Evolutionary conservation across 1,140 invertebrate species (phyloP).

Genomic region (Penaeus vannamei): DNA sequence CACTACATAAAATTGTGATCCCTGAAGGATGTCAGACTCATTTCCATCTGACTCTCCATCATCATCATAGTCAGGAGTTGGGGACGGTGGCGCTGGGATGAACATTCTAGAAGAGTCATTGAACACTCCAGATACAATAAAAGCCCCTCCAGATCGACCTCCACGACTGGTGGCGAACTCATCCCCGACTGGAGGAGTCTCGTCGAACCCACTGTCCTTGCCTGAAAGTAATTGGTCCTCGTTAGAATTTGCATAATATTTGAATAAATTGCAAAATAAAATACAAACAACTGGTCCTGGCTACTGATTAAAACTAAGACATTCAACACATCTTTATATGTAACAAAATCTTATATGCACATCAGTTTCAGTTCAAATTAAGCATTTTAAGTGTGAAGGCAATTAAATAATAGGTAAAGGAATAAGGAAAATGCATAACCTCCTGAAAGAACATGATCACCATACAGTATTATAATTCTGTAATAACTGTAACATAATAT

Average conservation of each 20-base stretch:
- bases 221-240: conserved; percentile 42
- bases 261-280: background rate
- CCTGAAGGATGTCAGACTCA: conserved; percentile 63
- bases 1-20: conserved; percentile 55
- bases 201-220: conserved; percentile 68
- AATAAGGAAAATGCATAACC: no score
- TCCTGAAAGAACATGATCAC: no score
- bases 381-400: no score
- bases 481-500: no score
- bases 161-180: conserved; percentile 16
- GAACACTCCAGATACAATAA: conserved; percentile 66
- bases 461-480: no score
- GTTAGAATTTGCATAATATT: background rate
- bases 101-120: conserved; percentile 69
- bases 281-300: background rate
- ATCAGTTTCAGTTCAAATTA: no score
- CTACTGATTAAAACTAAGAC: no score
- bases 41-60: conserved; percentile 57
- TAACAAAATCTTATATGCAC: no score
- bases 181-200: conserved; percentile 52
- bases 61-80: conserved; percentile 69
- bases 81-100: conserved; percentile 69
- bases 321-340: no score
- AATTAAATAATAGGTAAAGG: no score
- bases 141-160: conserved; percentile 49